phyloP scores from a whole-genome alignment of 2,888 invertebrate species.

The Agapetus fuscipes region DNA sequence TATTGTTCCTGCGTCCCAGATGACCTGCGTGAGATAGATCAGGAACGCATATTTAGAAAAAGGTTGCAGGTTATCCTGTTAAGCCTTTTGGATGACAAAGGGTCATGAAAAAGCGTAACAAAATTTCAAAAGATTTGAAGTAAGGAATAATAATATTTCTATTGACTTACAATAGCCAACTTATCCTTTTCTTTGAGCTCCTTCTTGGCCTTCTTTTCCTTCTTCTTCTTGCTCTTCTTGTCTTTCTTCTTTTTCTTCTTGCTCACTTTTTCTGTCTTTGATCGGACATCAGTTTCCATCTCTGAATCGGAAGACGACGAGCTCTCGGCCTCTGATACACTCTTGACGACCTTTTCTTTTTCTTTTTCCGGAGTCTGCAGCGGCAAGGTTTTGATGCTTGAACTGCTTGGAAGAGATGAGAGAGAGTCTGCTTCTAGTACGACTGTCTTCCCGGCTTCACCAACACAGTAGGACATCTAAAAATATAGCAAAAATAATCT shows the following conservation, averaged over 20 bases:
- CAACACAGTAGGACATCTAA: conserved; percentile 79
- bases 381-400: conserved; percentile 10
- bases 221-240: conserved; percentile 30
- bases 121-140: too few relatives aligned
- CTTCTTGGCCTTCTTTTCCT: conserved; percentile 40
- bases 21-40: too few relatives aligned
- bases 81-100: too few relatives aligned
- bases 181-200: conserved; percentile 44
- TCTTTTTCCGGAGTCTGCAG: not conserved
- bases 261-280: conserved; percentile 41
- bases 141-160: not conserved
- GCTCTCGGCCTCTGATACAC: conserved; percentile 22
- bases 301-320: conserved; percentile 32
- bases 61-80: too few relatives aligned
- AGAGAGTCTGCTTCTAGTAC: conserved; percentile 30
- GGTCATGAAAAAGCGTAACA: too few relatives aligned
- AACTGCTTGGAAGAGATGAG: not conserved
- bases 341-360: conserved; percentile 1
- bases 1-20: too few relatives aligned
- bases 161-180: conserved; percentile 40
- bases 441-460: conserved; percentile 50
- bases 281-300: conserved; percentile 35
- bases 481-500: conserved; percentile 23
- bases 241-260: conserved; percentile 40
- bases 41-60: too few relatives aligned